Evolutionary conservation across 2,888 invertebrate genomes (phyloP).

Genomic region (Dichetophora obliterata): DNA sequence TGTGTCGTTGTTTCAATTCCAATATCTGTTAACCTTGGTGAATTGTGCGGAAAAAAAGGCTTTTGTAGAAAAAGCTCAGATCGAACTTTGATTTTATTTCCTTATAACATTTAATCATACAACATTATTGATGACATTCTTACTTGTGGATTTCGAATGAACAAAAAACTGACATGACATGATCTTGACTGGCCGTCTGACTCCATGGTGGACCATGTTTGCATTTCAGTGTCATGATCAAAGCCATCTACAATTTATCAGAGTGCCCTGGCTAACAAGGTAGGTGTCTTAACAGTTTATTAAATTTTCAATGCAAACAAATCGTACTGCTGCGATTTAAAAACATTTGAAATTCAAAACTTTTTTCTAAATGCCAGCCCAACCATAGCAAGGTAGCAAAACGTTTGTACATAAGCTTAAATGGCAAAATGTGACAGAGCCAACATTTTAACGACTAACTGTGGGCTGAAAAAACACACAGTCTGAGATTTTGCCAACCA

Average conservation of each 20-base stretch:
- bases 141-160: too few relatives aligned
- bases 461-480: neutral
- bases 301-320: constrained; percentile 10
- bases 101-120: too few relatives aligned
- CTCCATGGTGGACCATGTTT: neutral
- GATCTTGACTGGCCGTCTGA: neutral
- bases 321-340: constrained; percentile 13
- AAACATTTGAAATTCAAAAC: neutral
- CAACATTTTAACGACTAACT: neutral
- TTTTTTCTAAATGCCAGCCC: neutral
- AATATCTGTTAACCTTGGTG: too few relatives aligned
- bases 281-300: constrained; percentile 18
- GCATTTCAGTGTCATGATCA: constrained; percentile 35
- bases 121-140: too few relatives aligned
- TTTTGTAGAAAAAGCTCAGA: too few relatives aligned
- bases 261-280: neutral
- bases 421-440: constrained; percentile 20
- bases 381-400: neutral
- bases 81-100: too few relatives aligned
- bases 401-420: neutral
- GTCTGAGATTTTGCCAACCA: too few relatives aligned
- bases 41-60: too few relatives aligned
- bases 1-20: too few relatives aligned
- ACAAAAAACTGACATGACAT: neutral
- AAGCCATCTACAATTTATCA: constrained; percentile 25